A percentile compares a stretch with the other conserved stretches of the same genome.
phyloP scores from a whole-genome alignment of 2,888 invertebrate genomes.

The Drosophila eohydei region DNA sequence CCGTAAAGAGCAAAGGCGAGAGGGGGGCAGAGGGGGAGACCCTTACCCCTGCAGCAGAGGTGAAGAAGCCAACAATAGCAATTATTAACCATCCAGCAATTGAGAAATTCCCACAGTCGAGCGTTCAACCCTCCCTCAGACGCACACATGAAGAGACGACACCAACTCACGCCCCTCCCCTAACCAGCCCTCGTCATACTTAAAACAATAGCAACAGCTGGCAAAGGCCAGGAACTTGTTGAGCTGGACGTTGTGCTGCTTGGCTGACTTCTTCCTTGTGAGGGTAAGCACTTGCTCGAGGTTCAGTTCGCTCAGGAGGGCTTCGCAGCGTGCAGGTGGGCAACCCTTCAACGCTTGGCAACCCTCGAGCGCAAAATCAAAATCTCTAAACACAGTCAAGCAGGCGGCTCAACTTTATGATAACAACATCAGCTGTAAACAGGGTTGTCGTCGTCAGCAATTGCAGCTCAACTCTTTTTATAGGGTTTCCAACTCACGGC shows the following conservation, averaged over 20 bases:
- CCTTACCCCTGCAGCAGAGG: constrained; percentile 42
- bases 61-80: constrained; percentile 79
- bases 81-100: constrained; percentile 81
- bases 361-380: constrained; percentile 64
- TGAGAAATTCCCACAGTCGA: constrained; percentile 81
- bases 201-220: constrained; percentile 68
- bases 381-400: constrained; percentile 55
- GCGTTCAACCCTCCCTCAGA: constrained; percentile 57
- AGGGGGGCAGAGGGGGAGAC: neutral
- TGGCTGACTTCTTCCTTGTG: constrained; percentile 59
- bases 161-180: neutral
- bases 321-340: neutral
- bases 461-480: constrained; percentile 30
- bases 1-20: neutral
- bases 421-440: neutral
- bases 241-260: constrained; percentile 69
- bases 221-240: constrained; percentile 65
- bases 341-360: constrained; percentile 1
- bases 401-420: constrained; percentile 36
- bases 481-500: constrained; percentile 39
- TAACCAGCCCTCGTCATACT: neutral
- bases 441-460: constrained; percentile 27
- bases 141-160: constrained; percentile 29
- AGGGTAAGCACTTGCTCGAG: neutral
- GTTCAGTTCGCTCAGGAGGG: neutral